Percentiles rank a stretch among this genome's conserved stretches.
Conservation (phyloP, 2,113 vertebrate species). For the Riparia riparia region DNA sequence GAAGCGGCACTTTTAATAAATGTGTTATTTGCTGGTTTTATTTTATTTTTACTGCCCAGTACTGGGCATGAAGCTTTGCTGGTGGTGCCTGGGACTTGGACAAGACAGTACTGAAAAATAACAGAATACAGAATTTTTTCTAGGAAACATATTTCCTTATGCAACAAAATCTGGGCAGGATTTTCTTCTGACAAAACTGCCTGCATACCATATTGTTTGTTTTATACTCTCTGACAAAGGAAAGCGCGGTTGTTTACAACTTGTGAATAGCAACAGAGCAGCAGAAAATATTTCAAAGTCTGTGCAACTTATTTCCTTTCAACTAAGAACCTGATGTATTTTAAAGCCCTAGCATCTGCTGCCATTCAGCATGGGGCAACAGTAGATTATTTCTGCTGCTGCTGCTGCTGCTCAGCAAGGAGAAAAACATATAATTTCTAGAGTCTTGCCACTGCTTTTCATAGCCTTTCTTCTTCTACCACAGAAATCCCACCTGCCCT, state of each 20-base stretch:
- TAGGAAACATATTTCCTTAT: neutral
- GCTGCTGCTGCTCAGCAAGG: neutral
- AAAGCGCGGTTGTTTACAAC: neutral
- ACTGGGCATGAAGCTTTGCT: neutral
- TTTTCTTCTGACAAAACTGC: neutral
- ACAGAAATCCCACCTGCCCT: neutral
- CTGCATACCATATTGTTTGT: neutral
- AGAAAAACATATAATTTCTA: neutral
- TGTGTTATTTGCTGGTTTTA: neutral
- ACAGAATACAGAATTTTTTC: neutral
- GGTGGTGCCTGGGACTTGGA: neutral
- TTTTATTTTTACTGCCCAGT: neutral
- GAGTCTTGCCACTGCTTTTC: neutral
- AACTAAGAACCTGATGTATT: neutral
- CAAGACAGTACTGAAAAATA: neutral
- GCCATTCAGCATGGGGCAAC: neutral
- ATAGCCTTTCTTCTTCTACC: neutral
- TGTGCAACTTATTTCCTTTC: constrained; percentile 1
- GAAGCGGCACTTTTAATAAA: neutral
- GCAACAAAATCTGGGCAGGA: neutral
- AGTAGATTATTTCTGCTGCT: constrained; percentile 10
- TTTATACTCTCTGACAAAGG: neutral
- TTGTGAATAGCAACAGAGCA: constrained; percentile 21
- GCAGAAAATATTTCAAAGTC: constrained; percentile 23
- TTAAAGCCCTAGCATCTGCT: constrained; percentile 21